phyloP scores from a whole-genome alignment of 2,888 invertebrate species.

The Sturmia bella region DNA sequence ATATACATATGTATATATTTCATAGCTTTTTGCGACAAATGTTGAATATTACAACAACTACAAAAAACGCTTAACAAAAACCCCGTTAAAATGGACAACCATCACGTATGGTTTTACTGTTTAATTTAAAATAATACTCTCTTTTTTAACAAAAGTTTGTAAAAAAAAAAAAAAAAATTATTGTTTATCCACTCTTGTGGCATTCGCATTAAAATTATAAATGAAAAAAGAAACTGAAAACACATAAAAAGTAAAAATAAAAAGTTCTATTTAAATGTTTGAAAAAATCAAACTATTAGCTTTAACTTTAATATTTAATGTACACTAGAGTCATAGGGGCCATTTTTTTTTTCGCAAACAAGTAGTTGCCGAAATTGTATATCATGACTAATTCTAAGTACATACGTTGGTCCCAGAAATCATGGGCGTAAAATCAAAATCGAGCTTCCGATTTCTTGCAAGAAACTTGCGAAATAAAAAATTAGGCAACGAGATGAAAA shows the following conservation, averaged over 20 bases:
- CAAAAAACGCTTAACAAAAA: slow-evolving; percentile 21
- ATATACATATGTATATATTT: neutral
- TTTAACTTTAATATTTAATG: slow-evolving; percentile 6
- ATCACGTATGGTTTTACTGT: slow-evolving; percentile 46
- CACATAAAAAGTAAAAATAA: neutral
- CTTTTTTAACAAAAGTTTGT: neutral
- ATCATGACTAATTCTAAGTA: too few relatives aligned
- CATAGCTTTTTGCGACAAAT: neutral
- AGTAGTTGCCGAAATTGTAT: too few relatives aligned
- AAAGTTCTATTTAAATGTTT: slow-evolving; percentile 26
- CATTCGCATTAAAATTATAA: slow-evolving; percentile 35
- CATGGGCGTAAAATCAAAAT: too few relatives aligned
- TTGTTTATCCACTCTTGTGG: slow-evolving; percentile 42
- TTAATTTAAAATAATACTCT: slow-evolving; percentile 55
- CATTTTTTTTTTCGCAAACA: too few relatives aligned
- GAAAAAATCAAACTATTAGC: slow-evolving; percentile 1
- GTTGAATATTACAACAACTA: slow-evolving; percentile 24
- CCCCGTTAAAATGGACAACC: slow-evolving; percentile 19
- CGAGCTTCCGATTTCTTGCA: too few relatives aligned
- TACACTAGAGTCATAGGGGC: too few relatives aligned
- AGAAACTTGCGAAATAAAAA: too few relatives aligned
- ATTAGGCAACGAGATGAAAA: too few relatives aligned
- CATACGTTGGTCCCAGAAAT: too few relatives aligned
- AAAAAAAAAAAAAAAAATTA: slow-evolving; percentile 17
- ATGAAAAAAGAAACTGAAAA: slow-evolving; percentile 45